phyloP scores from a whole-genome alignment of 2,113 vertebrate species.

The Condylura cristata region DNA sequence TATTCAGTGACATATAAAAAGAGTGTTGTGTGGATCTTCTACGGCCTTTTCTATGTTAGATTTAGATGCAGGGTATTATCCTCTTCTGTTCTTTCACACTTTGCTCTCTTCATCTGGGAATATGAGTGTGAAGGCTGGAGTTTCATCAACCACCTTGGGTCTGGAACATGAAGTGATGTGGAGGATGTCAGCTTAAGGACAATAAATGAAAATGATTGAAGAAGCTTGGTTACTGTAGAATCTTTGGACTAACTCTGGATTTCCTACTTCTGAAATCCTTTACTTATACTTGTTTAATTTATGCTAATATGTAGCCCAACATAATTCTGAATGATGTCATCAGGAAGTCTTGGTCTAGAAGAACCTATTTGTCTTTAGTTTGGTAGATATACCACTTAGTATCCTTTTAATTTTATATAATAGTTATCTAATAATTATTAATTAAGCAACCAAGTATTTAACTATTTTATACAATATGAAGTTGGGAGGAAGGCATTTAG shows the following conservation, averaged over 20 bases:
- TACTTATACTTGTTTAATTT: background rate
- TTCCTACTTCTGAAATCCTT: background rate
- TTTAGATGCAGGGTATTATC: background rate
- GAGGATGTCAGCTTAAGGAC: background rate
- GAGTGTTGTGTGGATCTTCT: background rate
- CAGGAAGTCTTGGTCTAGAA: background rate
- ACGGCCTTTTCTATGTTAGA: background rate
- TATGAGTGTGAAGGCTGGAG: background rate
- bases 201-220: background rate
- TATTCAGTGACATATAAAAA: background rate
- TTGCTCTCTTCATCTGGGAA: background rate
- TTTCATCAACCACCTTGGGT: background rate
- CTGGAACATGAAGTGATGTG: background rate
- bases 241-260: background rate
- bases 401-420: constrained; percentile 18
- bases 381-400: background rate
- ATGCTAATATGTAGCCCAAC: background rate
- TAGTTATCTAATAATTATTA: background rate
- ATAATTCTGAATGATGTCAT: background rate
- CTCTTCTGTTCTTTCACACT: background rate
- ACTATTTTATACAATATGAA: background rate
- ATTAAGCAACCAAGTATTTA: background rate
- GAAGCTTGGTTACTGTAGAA: background rate
- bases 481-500: background rate
- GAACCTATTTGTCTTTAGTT: background rate